phyloP scores from a whole-genome alignment of 2,113 vertebrate genomes.

The Sceloporus tristichus region DNA sequence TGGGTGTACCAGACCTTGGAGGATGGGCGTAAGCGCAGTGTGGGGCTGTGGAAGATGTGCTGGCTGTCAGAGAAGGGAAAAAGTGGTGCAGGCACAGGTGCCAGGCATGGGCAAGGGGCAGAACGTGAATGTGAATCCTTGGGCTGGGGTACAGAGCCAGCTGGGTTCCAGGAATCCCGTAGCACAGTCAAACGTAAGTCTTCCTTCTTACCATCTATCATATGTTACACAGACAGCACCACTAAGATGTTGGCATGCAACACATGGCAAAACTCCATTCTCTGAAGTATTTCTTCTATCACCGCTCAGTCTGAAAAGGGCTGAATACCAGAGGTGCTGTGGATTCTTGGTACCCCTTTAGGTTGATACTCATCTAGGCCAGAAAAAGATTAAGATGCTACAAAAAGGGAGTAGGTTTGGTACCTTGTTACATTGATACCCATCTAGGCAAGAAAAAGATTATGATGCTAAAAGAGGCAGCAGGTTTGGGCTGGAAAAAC shows the following conservation, averaged over 20 bases:
- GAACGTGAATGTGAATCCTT: constrained; percentile 85
- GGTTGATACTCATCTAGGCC: no score
- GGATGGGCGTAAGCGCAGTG: constrained; percentile 91
- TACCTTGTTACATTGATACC: not conserved
- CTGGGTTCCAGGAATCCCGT: constrained; percentile 94
- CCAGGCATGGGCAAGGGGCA: constrained; percentile 73
- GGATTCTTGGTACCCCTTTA: not conserved
- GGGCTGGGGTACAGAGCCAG: constrained; percentile 91
- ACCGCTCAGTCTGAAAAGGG: not conserved
- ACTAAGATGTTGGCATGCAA: not conserved
- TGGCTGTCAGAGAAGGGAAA: constrained; percentile 80
- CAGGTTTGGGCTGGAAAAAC: not conserved
- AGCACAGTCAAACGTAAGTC: constrained; percentile 97
- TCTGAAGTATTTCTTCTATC: not conserved
- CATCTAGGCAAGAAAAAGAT: constrained; percentile 11
- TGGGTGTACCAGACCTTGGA: constrained; percentile 95
- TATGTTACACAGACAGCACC: fast-evolving
- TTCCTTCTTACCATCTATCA: not conserved
- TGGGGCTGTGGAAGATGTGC: constrained; percentile 96
- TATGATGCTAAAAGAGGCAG: not conserved
- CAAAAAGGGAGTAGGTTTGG: not conserved
- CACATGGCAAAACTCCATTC: not conserved
- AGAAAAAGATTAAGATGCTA: no score
- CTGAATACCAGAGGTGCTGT: not conserved
- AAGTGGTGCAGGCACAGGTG: constrained; percentile 65